These are phyloP conservation scores for Eriosoma lanigerum DNA, from an alignment of 1,140 invertebrate species.

Conservation along the genomic window DNA sequence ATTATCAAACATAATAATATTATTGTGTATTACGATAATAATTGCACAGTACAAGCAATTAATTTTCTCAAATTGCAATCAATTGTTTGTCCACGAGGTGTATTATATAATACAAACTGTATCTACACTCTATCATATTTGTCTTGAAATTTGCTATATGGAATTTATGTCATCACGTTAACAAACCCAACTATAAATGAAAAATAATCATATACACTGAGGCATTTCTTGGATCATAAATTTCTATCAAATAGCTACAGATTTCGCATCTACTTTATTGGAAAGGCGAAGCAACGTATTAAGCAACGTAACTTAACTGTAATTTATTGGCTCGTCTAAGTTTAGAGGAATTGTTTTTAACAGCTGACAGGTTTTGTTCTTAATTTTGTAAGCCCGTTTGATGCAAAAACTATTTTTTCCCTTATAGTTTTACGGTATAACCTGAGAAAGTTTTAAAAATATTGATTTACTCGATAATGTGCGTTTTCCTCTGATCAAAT, in stretches of 20 bases:
- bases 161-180: neutral
- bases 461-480: too few relatives aligned
- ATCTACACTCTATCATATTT: neutral
- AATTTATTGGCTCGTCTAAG: neutral
- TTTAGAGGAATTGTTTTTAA: neutral
- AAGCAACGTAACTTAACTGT: neutral
- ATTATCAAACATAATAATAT: neutral
- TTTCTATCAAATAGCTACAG: neutral
- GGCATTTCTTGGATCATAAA: neutral
- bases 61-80: neutral
- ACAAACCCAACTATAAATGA: neutral
- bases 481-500: too few relatives aligned
- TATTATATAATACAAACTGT: neutral
- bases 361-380: conserved; percentile 8
- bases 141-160: neutral
- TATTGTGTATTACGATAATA: neutral
- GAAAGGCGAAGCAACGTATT: neutral
- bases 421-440: neutral
- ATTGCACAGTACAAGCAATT: neutral
- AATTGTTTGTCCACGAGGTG: neutral
- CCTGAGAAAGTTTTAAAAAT: neutral
- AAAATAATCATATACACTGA: neutral
- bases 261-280: conserved; percentile 16
- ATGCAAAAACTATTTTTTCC: neutral
- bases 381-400: conserved; percentile 19